Base-by-base conservation (phyloP, 2,888 invertebrate species). In the Odontomyia ornata region DNA sequence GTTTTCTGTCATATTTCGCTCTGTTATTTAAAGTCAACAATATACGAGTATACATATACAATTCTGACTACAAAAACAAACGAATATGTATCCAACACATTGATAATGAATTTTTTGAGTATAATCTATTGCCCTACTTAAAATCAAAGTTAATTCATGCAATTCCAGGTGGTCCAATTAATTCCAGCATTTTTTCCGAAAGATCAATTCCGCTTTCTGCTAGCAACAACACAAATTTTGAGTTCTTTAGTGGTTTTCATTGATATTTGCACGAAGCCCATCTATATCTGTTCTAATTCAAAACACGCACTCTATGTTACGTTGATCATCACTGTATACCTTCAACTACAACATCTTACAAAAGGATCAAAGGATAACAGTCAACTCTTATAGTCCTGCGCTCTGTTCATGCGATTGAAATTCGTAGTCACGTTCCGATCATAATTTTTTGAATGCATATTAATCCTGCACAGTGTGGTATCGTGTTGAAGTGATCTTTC, bases 161-260 rank as follows among this genome's bases (percentile, higher is more conserved):
- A 15, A 72, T 79, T 77, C 79, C 76, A 77, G 79, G 79, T 79
- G 79, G 79, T 79, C 79, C 79, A 79, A 79, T 79, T 79, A 79
- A 79, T 79, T 77, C 78, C 71, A 64, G 21, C 65, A 75, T 77
- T 78, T 75, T 67, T 72, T 60, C 56, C 71, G 57, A 77, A 72
- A 77, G 75, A 72, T 69, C 77, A 77, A 64, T 64, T 47, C 28
- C 69, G n/a, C 43, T 62, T 78, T 52, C 7, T 47, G 62, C 64
- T 57, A 36, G 9, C n/a, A 52, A 52, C 52, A 52, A n/a, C 15
- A 4, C 13, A 2, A 3, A 62, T 28, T 65, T 36, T 18, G 21
- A 9, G 15, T 21, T 65, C 18, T 18, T 36, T 36, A 4, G 36
- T 36, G 65, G 65, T 30, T 36, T 65, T 7, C 18, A 11, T 65